Base-by-base conservation (phyloP, 1,140 invertebrate genomes). In the Hypothenemus hampei region DNA sequence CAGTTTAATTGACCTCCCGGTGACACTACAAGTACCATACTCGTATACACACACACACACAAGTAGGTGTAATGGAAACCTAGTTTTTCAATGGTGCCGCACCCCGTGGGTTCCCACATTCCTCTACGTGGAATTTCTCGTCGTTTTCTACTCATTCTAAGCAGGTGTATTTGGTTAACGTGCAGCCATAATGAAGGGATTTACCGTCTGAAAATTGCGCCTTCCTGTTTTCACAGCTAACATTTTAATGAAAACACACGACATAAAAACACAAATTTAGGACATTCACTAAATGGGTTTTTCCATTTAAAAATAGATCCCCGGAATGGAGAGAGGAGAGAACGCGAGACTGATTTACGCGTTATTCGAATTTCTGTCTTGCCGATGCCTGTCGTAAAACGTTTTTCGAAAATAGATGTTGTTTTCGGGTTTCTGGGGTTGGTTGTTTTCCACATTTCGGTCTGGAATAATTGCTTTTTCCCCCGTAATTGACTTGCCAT, bases 181-280 rank as follows among this genome's bases (percentile, higher is more conserved):
- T n/a, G n/a, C n/a, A n/a, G n/a, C n/a, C n/a, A n/a, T n/a, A n/a
- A n/a, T n/a, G n/a, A n/a, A n/a, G n/a, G n/a, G n/a, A n/a, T n/a
- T n/a, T n/a, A n/a, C n/a, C n/a, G n/a, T n/a, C n/a, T n/a, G 22
- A 45, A 45, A 45, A 45, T 45, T 24, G 31, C 22, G 22, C 19
- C 43, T 45, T 45, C 43, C 43, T 45, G 43, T 45, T 45, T 20
- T 26, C 43, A 13, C 43, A 45, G n/a, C 24, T 15, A 29, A 29
- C 26, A 24, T 26, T 18, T 45, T 45, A 41, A 41, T 41, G 43
- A 45, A 45, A 29, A 31, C 20, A 37, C 10, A 21, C 11, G 43
- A 45, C 43, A 29, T 45, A 45, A 45, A 45, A 45, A 45, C 43
- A 45, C 43, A 29, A 45, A 45, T 45, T 45, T 45, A 45, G 43